These are phyloP conservation scores for Hydrochoerus hydrochaeris DNA, from an alignment of 2,113 vertebrate genomes.

Conservation along the genomic window DNA sequence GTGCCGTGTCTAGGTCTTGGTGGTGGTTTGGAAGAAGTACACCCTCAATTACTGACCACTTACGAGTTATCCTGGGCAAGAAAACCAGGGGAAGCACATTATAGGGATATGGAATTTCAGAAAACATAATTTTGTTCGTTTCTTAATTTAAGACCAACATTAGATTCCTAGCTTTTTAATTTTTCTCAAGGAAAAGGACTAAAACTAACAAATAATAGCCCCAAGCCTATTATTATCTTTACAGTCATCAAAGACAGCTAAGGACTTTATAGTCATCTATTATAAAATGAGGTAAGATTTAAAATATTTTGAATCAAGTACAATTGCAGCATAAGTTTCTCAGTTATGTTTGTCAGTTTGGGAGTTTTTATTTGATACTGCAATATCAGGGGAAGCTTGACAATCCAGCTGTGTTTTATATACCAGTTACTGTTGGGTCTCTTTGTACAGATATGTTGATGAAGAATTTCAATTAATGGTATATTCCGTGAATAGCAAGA, in stretches of 20 bases:
- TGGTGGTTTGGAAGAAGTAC: conserved; percentile 21
- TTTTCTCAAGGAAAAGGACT: conserved; percentile 46
- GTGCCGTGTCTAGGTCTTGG: not conserved
- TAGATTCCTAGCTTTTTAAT: conserved; percentile 9
- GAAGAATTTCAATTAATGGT: not conserved
- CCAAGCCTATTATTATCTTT: not conserved
- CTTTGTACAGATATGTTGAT: not conserved
- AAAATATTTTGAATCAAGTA: conserved; percentile 46
- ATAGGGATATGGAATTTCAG: not conserved
- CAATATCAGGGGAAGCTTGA: not conserved
- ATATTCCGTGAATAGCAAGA: not conserved
- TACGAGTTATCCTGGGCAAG: not conserved
- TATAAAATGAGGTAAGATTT: not conserved
- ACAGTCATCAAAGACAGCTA: not conserved
- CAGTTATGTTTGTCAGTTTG: not conserved
- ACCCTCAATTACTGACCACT: not conserved
- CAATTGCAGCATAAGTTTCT: not conserved
- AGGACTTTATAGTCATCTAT: not conserved
- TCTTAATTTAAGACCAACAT: not conserved
- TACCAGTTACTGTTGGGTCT: not conserved
- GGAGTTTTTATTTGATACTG: conserved; percentile 42
- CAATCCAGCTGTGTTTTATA: not conserved
- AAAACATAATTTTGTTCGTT: not conserved
- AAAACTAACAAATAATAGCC: not conserved
- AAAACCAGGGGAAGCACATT: not conserved